Evolutionary conservation across 64 coral and sea anemone genomes (phyloP).

Genomic region (Pocillopora damicornis): DNA sequence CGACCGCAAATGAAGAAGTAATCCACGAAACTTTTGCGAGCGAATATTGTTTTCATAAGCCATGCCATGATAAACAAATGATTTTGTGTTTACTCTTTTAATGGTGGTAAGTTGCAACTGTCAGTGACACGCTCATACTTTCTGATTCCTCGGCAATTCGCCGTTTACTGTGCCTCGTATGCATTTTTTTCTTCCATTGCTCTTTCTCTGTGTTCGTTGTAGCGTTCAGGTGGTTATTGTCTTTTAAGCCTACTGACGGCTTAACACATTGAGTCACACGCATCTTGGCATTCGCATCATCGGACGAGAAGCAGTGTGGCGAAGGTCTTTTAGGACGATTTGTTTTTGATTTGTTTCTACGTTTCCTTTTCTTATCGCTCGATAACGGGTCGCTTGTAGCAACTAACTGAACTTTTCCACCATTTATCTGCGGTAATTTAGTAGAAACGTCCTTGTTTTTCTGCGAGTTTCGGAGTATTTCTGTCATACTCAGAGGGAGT

Average conservation of each 20-base stretch:
- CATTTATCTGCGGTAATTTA: conserved; percentile 27
- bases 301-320: not conserved
- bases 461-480: conserved; percentile 23
- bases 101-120: conserved; percentile 30
- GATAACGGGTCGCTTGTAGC: not conserved
- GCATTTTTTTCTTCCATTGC: conserved; percentile 29
- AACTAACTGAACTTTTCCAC: conserved; percentile 30
- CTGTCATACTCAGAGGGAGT: conserved; percentile 21
- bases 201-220: not conserved
- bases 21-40: no score
- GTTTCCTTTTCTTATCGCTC: conserved; percentile 8
- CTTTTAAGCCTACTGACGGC: not conserved
- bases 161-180: conserved; percentile 19
- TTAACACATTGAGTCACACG: conserved; percentile 13
- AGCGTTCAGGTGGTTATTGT: not conserved
- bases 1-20: no score
- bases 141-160: not conserved
- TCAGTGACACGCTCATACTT: conserved; percentile 8
- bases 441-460: conserved; percentile 1
- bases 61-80: no score
- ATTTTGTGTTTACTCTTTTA: conserved; percentile 17
- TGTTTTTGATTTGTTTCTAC: not conserved
- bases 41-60: no score
- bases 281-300: not conserved
- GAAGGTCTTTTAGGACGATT: conserved; percentile 14